These are phyloP conservation scores for Pterocles gutturalis DNA, from an alignment of 2,113 vertebrate species.

Conservation along the genomic window DNA sequence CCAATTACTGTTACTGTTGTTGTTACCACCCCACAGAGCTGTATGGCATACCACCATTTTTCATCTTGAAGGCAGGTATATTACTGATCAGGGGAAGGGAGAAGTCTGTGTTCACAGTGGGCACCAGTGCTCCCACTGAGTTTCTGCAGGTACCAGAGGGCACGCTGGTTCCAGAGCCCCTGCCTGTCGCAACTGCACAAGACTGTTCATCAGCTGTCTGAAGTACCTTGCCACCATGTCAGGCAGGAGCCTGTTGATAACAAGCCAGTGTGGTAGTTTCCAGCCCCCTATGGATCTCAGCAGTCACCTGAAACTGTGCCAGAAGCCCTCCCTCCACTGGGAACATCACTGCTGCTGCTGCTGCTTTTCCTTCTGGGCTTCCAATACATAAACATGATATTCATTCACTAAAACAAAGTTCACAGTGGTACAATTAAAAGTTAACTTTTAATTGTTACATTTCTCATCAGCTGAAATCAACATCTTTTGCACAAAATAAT, in stretches of 20 bases:
- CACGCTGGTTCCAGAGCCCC: background rate
- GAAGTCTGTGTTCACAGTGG: background rate
- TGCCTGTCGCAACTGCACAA: fast-evolving
- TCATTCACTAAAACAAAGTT: background rate
- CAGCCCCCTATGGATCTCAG: background rate
- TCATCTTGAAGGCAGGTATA: background rate
- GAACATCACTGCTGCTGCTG: background rate
- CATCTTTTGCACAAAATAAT: background rate
- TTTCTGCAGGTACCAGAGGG: background rate
- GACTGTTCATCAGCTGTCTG: background rate
- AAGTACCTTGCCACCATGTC: background rate
- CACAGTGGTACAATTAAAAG: background rate
- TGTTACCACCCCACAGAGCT: background rate
- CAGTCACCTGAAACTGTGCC: background rate
- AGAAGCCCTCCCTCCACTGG: background rate
- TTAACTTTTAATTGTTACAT: background rate
- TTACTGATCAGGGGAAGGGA: background rate
- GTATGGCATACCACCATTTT: background rate
- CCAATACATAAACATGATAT: background rate
- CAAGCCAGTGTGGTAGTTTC: background rate
- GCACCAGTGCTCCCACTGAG: background rate
- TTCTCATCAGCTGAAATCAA: background rate
- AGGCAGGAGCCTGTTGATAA: background rate
- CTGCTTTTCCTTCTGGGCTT: background rate
- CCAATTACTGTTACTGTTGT: background rate